Percentiles rank a stretch among this genome's conserved stretches.
These are phyloP conservation scores for Parnassius smintheus DNA, from an alignment of 2,888 invertebrate genomes.

Conservation along the genomic window DNA sequence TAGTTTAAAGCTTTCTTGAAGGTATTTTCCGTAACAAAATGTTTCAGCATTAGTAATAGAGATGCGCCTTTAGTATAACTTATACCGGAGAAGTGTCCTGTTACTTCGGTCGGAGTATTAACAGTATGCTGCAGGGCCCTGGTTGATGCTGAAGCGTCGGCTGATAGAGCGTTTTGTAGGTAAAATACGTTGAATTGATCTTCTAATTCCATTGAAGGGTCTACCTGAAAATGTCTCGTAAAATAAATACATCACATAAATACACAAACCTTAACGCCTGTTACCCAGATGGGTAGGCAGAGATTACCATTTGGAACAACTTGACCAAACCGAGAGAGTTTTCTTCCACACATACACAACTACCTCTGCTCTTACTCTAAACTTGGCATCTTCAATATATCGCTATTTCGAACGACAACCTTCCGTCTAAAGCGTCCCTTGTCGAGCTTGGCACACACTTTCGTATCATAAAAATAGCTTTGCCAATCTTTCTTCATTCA, in stretches of 20 bases:
- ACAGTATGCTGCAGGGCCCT: conserved; percentile 83
- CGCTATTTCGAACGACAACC: too few species aligned
- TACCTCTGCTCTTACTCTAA: too few species aligned
- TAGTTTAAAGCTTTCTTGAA: conserved; percentile 78
- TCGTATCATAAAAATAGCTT: too few species aligned
- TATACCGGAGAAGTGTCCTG: conserved; percentile 84
- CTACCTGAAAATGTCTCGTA: conserved; percentile 43
- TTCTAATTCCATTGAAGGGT: conserved; percentile 77
- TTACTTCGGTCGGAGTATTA: conserved; percentile 82
- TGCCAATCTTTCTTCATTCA: too few species aligned
- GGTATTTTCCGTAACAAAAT: conserved; percentile 75
- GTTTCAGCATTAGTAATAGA: conserved; percentile 84
- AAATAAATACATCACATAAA: background rate
- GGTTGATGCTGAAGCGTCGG: conserved; percentile 55
- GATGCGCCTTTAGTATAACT: conserved; percentile 85
- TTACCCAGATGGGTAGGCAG: too few species aligned
- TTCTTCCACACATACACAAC: too few species aligned
- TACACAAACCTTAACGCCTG: too few species aligned
- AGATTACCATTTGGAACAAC: too few species aligned
- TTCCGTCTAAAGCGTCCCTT: too few species aligned
- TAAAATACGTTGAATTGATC: conserved; percentile 87
- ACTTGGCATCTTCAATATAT: too few species aligned
- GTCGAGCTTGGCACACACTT: too few species aligned
- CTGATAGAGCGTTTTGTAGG: conserved; percentile 82
- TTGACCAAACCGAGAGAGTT: too few species aligned